Conservation (phyloP, 2,797 vertebrate species). For the Cuniculus paca region DNA sequence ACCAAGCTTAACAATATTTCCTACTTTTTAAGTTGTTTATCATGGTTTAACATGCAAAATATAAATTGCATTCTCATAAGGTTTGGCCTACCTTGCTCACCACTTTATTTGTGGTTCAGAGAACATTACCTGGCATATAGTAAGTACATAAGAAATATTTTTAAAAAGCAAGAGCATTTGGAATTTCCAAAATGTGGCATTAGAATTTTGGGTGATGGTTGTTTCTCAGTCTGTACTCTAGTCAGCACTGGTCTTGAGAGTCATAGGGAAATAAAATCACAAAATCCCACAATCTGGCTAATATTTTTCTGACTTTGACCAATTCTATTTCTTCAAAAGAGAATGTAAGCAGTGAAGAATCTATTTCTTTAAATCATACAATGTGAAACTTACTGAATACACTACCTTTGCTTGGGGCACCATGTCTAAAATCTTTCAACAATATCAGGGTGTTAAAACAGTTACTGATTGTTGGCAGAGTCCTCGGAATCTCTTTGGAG, state of each 20-base stretch:
- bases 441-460: neutral
- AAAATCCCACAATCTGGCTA: neutral
- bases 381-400: neutral
- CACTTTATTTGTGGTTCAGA: neutral
- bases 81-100: neutral
- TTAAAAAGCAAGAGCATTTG: neutral
- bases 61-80: neutral
- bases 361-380: neutral
- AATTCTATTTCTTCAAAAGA: neutral
- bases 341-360: neutral
- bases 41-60: neutral
- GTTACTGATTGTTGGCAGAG: neutral
- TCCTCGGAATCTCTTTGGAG: neutral
- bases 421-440: neutral
- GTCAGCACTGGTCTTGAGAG: neutral
- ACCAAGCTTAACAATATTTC: neutral
- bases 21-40: neutral
- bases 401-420: neutral
- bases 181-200: neutral
- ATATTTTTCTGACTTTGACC: neutral
- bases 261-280: neutral
- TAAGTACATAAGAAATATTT: neutral
- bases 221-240: neutral
- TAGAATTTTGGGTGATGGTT: neutral
- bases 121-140: neutral